phyloP scores from a whole-genome alignment of 2,797 vertebrate species.

The Parambassis ranga region DNA sequence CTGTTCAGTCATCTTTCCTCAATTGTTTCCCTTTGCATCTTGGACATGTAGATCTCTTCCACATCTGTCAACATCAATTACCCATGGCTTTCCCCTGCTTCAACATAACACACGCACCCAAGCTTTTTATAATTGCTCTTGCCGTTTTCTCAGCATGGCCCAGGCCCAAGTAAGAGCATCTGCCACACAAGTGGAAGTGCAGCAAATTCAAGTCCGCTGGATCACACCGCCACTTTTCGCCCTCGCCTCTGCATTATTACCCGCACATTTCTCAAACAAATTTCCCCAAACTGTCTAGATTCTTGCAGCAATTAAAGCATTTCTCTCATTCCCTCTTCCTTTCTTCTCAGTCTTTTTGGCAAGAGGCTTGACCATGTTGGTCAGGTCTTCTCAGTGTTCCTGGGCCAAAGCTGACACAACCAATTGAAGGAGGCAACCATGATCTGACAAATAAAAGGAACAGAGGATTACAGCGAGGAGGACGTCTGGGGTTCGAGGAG shows the following conservation, averaged over 20 bases:
- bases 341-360: constrained; percentile 74
- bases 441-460: constrained; percentile 80
- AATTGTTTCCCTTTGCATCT: constrained; percentile 63
- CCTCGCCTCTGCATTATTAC: constrained; percentile 62
- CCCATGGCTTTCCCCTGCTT: constrained; percentile 40
- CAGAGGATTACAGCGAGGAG: constrained; percentile 68
- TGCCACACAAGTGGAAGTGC: constrained; percentile 67
- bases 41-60: constrained; percentile 47
- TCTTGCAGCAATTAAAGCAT: constrained; percentile 78
- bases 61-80: constrained; percentile 72
- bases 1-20: constrained; percentile 35
- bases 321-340: constrained; percentile 70
- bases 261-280: constrained; percentile 71
- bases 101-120: constrained; percentile 51
- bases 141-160: constrained; percentile 44
- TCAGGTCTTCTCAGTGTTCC: constrained; percentile 72
- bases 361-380: constrained; percentile 70
- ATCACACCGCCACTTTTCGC: constrained; percentile 55
- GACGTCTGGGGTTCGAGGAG: constrained; percentile 70
- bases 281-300: constrained; percentile 73
- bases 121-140: constrained; percentile 50
- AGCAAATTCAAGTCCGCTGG: constrained; percentile 45
- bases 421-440: constrained; percentile 69
- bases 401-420: constrained; percentile 77
- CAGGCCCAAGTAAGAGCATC: constrained; percentile 31